Conservation (phyloP, 2,113 vertebrate species). For the Micronycteris hirsuta region DNA sequence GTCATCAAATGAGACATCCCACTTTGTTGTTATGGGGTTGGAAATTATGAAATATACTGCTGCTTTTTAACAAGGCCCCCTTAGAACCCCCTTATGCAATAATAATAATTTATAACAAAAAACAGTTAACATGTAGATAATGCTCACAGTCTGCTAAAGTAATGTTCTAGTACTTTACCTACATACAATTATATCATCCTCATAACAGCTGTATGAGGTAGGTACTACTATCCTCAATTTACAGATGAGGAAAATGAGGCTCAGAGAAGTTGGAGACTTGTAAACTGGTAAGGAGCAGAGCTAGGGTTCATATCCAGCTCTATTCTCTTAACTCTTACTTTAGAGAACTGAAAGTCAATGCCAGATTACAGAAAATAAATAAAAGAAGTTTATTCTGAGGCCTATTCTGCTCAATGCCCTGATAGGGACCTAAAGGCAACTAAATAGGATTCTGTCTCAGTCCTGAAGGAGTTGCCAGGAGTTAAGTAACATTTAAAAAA, state of each 20-base stretch:
- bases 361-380: neutral
- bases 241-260: neutral
- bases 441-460: neutral
- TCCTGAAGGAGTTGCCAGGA: neutral
- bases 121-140: neutral
- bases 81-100: neutral
- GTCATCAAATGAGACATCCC: neutral
- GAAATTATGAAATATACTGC: neutral
- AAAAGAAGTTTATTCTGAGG: neutral
- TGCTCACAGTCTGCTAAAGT: neutral
- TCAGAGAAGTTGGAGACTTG: neutral
- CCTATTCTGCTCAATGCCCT: neutral
- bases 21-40: neutral
- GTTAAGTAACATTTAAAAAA: neutral
- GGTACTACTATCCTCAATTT: neutral
- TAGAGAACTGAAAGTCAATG: neutral
- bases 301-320: neutral
- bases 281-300: neutral
- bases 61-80: neutral
- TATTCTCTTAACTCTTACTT: neutral
- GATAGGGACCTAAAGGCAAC: neutral
- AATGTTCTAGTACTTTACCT: neutral
- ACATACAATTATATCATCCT: neutral
- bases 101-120: neutral
- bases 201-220: neutral